Evolutionary conservation across 1,140 invertebrate species (phyloP).

Genomic region (Spodoptera litura): DNA sequence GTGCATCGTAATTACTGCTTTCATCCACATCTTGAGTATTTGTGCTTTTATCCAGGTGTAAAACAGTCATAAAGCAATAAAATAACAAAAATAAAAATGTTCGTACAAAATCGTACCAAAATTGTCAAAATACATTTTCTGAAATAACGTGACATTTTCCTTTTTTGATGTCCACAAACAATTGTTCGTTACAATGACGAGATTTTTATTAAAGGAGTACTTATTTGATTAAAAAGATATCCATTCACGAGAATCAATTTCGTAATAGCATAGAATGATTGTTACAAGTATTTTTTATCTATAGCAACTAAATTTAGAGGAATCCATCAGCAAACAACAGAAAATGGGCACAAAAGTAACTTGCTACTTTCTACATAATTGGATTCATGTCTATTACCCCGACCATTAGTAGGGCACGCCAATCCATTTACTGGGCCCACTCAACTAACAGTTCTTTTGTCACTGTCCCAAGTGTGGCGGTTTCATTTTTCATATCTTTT

Average conservation of each 20-base stretch:
- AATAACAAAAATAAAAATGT: neutral
- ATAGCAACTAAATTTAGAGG: neutral
- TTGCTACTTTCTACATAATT: constrained; percentile 39
- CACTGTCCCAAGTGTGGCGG: constrained; percentile 40
- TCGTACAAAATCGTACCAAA: neutral
- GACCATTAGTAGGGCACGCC: constrained; percentile 36
- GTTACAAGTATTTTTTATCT: no score
- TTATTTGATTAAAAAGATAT: no score
- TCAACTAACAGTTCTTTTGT: constrained; percentile 56
- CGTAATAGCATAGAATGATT: no score
- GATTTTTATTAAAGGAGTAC: neutral
- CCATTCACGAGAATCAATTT: no score
- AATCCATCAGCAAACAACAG: neutral
- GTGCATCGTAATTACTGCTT: neutral
- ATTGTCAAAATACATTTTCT: neutral
- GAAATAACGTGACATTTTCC: neutral
- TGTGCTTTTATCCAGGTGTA: neutral
- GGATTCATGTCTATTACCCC: constrained; percentile 30
- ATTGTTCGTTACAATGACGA: neutral
- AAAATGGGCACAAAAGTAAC: constrained; percentile 1
- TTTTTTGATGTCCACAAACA: neutral
- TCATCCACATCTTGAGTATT: neutral
- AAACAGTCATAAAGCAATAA: constrained; percentile 5
- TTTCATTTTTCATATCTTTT: constrained; percentile 56
- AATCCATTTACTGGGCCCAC: constrained; percentile 43